These are phyloP conservation scores for Craniophora ligustri DNA, from an alignment of 2,888 invertebrate species.

Conservation along the genomic window DNA sequence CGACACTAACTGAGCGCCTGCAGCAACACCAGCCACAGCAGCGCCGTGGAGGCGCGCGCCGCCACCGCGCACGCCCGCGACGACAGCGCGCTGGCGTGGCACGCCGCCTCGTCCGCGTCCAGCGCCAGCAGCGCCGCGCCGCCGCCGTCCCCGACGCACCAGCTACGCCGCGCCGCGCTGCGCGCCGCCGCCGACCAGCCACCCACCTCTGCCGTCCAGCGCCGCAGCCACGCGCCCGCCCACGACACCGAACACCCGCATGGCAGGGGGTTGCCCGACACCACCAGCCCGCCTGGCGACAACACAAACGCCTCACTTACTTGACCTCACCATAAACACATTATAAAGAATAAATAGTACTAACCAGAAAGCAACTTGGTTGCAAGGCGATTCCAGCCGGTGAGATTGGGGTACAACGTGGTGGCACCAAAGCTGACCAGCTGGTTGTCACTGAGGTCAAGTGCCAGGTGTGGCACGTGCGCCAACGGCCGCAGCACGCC, in stretches of 20 bases:
- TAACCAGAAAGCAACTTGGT: conserved; percentile 93
- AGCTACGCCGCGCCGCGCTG: conserved; percentile 58
- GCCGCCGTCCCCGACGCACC: conserved; percentile 67
- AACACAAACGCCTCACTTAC: not conserved
- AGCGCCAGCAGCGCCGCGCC: conserved; percentile 89
- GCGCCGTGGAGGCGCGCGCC: conserved; percentile 11
- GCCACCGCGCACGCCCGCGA: conserved; percentile 15
- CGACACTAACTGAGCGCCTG: conserved; percentile 44
- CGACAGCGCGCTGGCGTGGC: conserved; percentile 93
- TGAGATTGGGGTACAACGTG: conserved; percentile 93
- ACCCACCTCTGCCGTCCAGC: conserved; percentile 95
- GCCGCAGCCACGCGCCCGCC: conserved; percentile 95
- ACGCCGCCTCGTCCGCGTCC: conserved; percentile 91
- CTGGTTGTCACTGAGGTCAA: conserved; percentile 93
- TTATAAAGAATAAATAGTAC: conserved; percentile 33
- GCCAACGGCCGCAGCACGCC: conserved; percentile 91
- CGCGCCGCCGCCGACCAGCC: conserved; percentile 85
- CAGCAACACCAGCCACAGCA: conserved; percentile 54
- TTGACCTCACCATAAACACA: not conserved
- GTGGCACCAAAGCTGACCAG: conserved; percentile 92
- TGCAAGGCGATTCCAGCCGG: conserved; percentile 94
- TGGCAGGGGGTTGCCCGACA: conserved; percentile 93
- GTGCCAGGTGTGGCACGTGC: conserved; percentile 92
- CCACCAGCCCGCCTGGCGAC: conserved; percentile 91
- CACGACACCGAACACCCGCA: conserved; percentile 95